Percentiles rank a stretch among this genome's conserved stretches.
Evolutionary conservation across 2,797 vertebrate genomes (phyloP).

Genomic region (Pseudochromis fuscus): DNA sequence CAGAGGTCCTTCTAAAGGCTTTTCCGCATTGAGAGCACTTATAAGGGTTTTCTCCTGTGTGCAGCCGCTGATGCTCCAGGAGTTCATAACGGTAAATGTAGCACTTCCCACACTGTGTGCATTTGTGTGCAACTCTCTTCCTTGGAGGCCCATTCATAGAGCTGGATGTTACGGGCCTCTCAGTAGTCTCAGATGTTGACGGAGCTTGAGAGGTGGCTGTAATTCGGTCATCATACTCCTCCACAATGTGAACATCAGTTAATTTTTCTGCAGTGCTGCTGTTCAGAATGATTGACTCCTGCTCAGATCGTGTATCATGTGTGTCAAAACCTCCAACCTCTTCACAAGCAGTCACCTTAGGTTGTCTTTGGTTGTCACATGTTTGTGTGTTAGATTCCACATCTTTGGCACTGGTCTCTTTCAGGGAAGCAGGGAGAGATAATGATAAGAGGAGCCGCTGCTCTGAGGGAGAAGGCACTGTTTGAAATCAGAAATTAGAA

Average conservation of each 20-base stretch:
- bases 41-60: constrained; percentile 73
- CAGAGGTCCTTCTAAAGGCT: constrained; percentile 65
- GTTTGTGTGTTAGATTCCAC: not conserved
- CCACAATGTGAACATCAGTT: not conserved
- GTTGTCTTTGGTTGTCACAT: constrained; percentile 16
- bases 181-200: constrained; percentile 31
- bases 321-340: not conserved
- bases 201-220: constrained; percentile 9
- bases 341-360: constrained; percentile 5
- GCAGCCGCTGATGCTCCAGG: constrained; percentile 67
- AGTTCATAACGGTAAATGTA: constrained; percentile 70
- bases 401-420: not conserved
- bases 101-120: constrained; percentile 64
- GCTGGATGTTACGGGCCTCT: constrained; percentile 10
- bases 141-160: not conserved
- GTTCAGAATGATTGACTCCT: not conserved
- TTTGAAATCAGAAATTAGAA: constrained; percentile 19
- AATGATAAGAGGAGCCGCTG: constrained; percentile 58
- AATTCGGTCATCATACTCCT: not conserved
- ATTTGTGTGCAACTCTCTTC: constrained; percentile 68
- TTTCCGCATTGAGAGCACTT: constrained; percentile 75
- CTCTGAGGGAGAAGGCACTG: constrained; percentile 60
- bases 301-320: constrained; percentile 5
- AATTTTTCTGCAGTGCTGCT: not conserved
- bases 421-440: constrained; percentile 29